Evolutionary conservation across 2,113 vertebrate species (phyloP).

Genomic region (Todiramphus saurophagus): DNA sequence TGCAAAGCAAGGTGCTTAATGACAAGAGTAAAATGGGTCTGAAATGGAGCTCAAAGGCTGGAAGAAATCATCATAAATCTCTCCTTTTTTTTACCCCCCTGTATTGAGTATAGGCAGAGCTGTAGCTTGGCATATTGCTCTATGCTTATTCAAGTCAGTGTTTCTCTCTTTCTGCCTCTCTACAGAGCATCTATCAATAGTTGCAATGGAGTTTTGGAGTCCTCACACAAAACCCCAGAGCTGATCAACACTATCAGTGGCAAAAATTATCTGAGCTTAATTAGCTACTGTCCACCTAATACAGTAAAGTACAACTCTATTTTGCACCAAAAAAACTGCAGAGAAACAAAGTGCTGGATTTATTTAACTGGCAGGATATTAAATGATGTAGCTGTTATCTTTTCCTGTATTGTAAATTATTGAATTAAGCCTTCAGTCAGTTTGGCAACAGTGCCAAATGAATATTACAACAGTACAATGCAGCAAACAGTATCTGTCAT

Average conservation of each 20-base stretch:
- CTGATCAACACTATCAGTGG: not conserved
- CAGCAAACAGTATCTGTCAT: conserved; percentile 44
- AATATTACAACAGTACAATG: conserved; percentile 14
- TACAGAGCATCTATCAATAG: not conserved
- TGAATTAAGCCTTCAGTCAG: conserved; percentile 59
- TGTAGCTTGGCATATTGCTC: not conserved
- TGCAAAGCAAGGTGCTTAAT: not conserved
- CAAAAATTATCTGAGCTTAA: not conserved
- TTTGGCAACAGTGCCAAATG: conserved; percentile 35
- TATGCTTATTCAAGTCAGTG: accelerated
- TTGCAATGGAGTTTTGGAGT: not conserved
- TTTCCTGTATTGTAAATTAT: conserved; percentile 37
- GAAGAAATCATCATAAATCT: not conserved
- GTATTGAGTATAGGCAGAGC: not conserved
- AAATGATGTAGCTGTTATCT: conserved; percentile 60
- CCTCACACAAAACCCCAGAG: not conserved
- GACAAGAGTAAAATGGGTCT: not conserved
- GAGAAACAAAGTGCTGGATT: conserved; percentile 12
- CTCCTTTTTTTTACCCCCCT: no score
- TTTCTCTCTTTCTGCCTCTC: not conserved
- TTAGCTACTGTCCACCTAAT: not conserved
- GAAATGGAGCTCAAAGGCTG: not conserved
- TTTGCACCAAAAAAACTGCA: not conserved
- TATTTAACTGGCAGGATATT: conserved; percentile 53
- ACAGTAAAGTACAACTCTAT: not conserved